Percentiles rank a stretch among this genome's conserved stretches.
Conservation (phyloP, 2,797 vertebrate species). For the Aselliscus stoliczkanus region DNA sequence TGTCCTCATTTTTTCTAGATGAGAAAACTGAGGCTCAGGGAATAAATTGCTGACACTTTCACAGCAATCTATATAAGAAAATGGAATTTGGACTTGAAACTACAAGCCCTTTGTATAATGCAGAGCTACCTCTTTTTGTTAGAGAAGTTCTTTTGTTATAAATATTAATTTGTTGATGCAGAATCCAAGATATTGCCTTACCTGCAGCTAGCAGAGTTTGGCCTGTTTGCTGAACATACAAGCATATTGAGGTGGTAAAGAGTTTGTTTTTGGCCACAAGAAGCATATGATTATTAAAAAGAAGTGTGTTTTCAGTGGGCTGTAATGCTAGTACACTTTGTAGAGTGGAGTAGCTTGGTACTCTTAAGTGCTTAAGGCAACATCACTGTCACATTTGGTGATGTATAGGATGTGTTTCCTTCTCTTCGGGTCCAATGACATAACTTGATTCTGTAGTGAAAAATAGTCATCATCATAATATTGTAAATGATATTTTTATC, state of each 20-base stretch:
- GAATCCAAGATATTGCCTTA: not conserved
- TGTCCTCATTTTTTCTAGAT: not conserved
- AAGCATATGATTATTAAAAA: not conserved
- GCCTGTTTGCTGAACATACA: not conserved
- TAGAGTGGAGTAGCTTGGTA: not conserved
- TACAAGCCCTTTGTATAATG: not conserved
- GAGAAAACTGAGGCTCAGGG: conserved; percentile 42
- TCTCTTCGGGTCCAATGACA: not conserved
- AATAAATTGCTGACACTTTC: not conserved
- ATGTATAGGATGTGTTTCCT: not conserved
- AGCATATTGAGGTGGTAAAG: not conserved
- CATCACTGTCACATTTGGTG: not conserved
- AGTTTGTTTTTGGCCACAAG: not conserved
- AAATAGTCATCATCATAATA: not conserved
- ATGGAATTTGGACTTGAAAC: not conserved
- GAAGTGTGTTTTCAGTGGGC: not conserved
- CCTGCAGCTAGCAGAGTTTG: not conserved
- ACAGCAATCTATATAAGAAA: not conserved
- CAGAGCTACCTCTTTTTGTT: not conserved
- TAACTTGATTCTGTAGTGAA: not conserved
- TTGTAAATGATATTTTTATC: not conserved
- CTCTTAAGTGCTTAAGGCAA: not conserved
- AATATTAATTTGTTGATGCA: not conserved
- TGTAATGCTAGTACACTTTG: not conserved
- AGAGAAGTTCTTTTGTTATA: not conserved